Evolutionary conservation across 2,113 vertebrate species (phyloP).

Genomic region (Pitta sordida): DNA sequence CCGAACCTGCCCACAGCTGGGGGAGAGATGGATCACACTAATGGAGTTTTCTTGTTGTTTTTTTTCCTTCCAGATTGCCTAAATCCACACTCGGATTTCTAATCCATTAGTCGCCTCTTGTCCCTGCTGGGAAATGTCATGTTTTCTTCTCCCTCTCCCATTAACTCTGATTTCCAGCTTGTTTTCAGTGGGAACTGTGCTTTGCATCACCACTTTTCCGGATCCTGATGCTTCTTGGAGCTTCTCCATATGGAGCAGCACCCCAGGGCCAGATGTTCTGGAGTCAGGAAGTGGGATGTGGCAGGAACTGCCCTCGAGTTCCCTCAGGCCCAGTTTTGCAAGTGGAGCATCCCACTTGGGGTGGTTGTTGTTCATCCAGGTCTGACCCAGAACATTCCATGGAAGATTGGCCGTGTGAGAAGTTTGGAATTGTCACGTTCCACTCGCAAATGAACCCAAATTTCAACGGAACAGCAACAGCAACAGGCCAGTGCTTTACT

Average conservation of each 20-base stretch:
- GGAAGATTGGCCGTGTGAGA: neutral
- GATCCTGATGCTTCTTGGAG: neutral
- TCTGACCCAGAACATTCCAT: neutral
- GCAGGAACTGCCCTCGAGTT: neutral
- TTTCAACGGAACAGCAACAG: neutral
- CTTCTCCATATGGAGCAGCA: neutral
- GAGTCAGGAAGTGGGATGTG: fast-evolving
- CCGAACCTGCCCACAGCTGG: neutral
- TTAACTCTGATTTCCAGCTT: neutral
- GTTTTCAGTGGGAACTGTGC: neutral
- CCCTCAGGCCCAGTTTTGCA: neutral
- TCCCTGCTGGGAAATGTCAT: neutral
- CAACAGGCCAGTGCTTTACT: neutral
- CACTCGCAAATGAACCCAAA: neutral
- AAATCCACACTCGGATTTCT: neutral
- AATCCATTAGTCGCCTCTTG: neutral
- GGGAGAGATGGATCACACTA: neutral
- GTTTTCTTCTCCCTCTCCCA: neutral
- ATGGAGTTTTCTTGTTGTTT: neutral
- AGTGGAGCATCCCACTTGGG: too few relatives aligned
- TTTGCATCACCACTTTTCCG: fast-evolving
- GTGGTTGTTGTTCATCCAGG: neutral
- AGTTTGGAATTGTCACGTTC: neutral
- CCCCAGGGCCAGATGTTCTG: fast-evolving
- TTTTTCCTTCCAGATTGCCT: neutral